phyloP scores from a whole-genome alignment of 2,797 vertebrate species.

The Acrossocheilus wenchowensis region DNA sequence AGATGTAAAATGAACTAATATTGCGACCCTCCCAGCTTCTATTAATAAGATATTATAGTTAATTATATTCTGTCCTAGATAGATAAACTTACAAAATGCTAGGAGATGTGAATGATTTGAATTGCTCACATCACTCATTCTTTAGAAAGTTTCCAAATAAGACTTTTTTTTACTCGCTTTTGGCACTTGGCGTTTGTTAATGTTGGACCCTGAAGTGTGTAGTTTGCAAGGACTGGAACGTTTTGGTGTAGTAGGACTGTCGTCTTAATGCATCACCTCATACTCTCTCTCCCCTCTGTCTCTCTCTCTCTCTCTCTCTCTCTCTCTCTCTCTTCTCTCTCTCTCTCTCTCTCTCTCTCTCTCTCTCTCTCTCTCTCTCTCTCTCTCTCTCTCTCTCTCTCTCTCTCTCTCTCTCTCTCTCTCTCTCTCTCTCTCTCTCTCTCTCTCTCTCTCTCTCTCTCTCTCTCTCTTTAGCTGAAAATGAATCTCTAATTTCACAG shows the following conservation, averaged over 20 bases:
- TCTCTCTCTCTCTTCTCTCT: conserved; percentile 1
- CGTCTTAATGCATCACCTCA: neutral
- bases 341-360: conserved; percentile 27
- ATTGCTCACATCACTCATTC: neutral
- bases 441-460: conserved; percentile 5
- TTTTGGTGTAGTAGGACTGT: conserved; percentile 54
- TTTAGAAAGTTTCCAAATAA: neutral
- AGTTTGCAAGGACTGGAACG: conserved; percentile 30
- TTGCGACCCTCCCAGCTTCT: neutral
- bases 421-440: conserved; percentile 24
- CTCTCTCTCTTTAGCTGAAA: conserved; percentile 37
- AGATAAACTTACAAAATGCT: neutral
- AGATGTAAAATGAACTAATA: neutral
- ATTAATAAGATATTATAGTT: neutral
- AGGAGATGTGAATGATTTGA: neutral
- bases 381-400: conserved; percentile 2
- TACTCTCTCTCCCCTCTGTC: conserved; percentile 34
- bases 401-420: conserved; percentile 36
- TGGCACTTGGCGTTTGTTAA: conserved; percentile 1
- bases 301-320: conserved; percentile 26
- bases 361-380: conserved; percentile 7
- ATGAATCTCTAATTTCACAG: conserved; percentile 62
- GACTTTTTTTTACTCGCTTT: neutral
- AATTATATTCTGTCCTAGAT: neutral
- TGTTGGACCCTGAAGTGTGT: neutral